Evolutionary conservation across 2,888 invertebrate genomes (phyloP).

Genomic region (Clitarchus hookeri): DNA sequence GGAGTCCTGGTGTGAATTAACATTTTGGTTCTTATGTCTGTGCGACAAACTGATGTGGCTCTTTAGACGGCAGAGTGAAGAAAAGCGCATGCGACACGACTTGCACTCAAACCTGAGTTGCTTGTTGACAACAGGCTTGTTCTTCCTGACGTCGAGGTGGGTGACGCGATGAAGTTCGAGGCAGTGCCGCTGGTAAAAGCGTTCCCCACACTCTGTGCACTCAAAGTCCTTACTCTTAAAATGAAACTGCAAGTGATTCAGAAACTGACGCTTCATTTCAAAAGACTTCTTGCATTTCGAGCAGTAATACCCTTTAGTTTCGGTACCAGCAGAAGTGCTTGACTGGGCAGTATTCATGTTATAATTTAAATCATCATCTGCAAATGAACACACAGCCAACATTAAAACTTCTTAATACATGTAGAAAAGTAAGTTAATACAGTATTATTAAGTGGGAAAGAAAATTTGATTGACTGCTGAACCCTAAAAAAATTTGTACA

Average conservation of each 20-base stretch:
- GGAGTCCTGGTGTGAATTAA: background rate
- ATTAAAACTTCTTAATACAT: too few species aligned
- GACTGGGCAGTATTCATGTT: background rate
- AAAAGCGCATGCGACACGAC: background rate
- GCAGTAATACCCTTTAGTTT: background rate
- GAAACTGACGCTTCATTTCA: background rate
- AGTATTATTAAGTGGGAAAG: too few species aligned
- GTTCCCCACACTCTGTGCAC: slow-evolving; percentile 15
- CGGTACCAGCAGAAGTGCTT: background rate
- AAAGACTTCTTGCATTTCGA: background rate
- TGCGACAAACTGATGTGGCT: background rate
- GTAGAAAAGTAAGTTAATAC: too few species aligned
- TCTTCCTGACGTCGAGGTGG: background rate
- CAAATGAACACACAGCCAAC: too few species aligned
- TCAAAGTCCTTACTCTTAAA: slow-evolving; percentile 16
- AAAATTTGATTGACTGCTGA: too few species aligned
- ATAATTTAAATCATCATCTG: too few species aligned
- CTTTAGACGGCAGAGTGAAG: background rate
- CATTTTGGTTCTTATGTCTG: background rate
- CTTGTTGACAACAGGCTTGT: background rate
- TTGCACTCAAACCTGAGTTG: slow-evolving; percentile 17
- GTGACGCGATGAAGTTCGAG: slow-evolving; percentile 9
- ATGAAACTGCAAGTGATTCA: slow-evolving; percentile 18
- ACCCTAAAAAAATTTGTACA: too few species aligned
- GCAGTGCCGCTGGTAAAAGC: slow-evolving; percentile 18